phyloP scores from a whole-genome alignment of 2,797 vertebrate genomes.

The Ptychobarbus kaznakovi region DNA sequence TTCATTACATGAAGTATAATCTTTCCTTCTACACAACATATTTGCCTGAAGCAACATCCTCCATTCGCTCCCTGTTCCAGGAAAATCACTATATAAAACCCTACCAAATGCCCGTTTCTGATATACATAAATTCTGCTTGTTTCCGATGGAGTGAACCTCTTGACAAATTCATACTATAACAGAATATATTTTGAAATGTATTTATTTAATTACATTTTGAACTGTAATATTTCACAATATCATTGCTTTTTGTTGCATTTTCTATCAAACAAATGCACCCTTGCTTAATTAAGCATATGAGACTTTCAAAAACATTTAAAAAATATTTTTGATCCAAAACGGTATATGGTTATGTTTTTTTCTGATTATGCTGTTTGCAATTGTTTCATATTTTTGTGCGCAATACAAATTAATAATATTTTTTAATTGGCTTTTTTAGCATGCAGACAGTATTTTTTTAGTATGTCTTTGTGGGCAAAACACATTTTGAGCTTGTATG shows the following conservation, averaged over 20 bases:
- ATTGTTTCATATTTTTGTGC: neutral
- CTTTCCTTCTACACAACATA: neutral
- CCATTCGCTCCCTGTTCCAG: neutral
- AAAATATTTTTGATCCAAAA: neutral
- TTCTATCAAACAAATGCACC: neutral
- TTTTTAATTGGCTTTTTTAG: neutral
- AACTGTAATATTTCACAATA: neutral
- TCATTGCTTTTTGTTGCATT: neutral
- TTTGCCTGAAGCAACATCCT: neutral
- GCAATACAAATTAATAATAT: neutral
- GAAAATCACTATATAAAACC: neutral
- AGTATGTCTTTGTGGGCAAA: conserved; percentile 28
- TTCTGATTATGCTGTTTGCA: neutral
- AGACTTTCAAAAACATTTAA: neutral
- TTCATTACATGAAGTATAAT: conserved; percentile 13
- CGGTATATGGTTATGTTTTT: neutral
- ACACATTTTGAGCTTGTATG: conserved; percentile 9
- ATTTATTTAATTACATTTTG: neutral
- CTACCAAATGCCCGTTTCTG: neutral
- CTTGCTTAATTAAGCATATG: neutral
- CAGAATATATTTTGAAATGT: neutral
- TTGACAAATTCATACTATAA: neutral
- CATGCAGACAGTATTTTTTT: conserved; percentile 6
- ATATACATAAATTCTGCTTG: neutral
- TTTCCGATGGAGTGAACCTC: neutral